Conservation (phyloP, 2,888 invertebrate genomes). For the Allophyes oxyacanthae region DNA sequence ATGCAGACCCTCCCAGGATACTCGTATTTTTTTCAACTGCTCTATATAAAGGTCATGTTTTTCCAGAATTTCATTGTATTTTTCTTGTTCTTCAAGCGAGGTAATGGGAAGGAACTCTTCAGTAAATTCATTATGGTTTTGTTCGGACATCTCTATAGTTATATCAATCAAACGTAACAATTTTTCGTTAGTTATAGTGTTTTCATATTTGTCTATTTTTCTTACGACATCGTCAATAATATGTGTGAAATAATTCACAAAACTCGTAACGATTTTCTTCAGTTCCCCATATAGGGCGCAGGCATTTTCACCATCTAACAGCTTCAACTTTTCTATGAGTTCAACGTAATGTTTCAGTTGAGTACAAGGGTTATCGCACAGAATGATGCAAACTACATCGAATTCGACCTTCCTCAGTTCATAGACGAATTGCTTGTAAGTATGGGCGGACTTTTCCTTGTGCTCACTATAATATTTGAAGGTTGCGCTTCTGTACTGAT, state of each 20-base stretch:
- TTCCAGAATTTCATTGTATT: conserved; percentile 61
- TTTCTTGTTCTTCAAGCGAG: conserved; percentile 57
- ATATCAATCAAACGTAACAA: conserved; percentile 61
- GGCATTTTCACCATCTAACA: conserved; percentile 39
- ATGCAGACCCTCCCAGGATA: conserved; percentile 52
- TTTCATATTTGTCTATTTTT: conserved; percentile 60
- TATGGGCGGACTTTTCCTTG: conserved; percentile 28
- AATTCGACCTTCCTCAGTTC: conserved; percentile 62
- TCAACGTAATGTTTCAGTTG: conserved; percentile 64
- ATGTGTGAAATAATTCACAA: conserved; percentile 64
- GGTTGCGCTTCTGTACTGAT: no score
- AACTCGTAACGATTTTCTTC: conserved; percentile 67
- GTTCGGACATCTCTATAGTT: conserved; percentile 61
- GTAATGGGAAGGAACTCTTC: conserved; percentile 64
- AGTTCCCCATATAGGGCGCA: conserved; percentile 72
- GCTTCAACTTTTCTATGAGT: conserved; percentile 56
- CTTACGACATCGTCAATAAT: conserved; percentile 65
- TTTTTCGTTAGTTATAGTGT: conserved; percentile 56
- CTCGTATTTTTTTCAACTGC: conserved; percentile 55
- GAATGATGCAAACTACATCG: conserved; percentile 57
- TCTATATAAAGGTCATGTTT: conserved; percentile 56
- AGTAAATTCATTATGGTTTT: conserved; percentile 64
- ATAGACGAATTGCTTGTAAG: conserved; percentile 69
- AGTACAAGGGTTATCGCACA: conserved; percentile 63
- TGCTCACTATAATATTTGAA: conserved; percentile 12